Percentiles rank a stretch among this genome's conserved stretches.
These are phyloP conservation scores for Nothocercus nigrocapillus DNA, from an alignment of 2,113 vertebrate genomes.

Conservation along the genomic window DNA sequence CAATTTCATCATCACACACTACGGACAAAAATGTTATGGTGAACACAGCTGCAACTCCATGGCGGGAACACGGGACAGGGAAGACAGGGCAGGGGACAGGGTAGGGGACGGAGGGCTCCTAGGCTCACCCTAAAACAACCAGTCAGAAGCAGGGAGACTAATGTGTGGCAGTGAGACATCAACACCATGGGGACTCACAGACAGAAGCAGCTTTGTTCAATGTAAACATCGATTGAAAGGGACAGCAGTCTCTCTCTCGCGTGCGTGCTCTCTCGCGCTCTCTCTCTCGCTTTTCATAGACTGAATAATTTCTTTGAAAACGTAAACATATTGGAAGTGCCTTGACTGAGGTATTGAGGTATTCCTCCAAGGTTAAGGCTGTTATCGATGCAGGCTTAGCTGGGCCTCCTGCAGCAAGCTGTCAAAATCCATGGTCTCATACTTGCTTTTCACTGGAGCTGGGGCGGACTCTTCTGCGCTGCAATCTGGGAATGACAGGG, in stretches of 20 bases:
- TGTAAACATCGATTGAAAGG: constrained; percentile 89
- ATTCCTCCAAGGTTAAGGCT: constrained; percentile 88
- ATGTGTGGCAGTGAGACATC: constrained; percentile 81
- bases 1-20: constrained; percentile 83
- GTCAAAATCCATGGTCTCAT: constrained; percentile 98
- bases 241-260: constrained; percentile 81
- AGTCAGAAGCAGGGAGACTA: constrained; percentile 79
- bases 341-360: constrained; percentile 95
- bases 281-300: constrained; percentile 74
- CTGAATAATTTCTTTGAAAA: constrained; percentile 92
- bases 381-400: constrained; percentile 95
- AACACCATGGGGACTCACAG: constrained; percentile 89
- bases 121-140: constrained; percentile 83
- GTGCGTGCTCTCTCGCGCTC: constrained; percentile 61
- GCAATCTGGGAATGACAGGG: constrained; percentile 71
- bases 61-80: constrained; percentile 20
- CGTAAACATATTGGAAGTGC: constrained; percentile 99
- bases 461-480: constrained; percentile 86
- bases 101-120: constrained; percentile 60
- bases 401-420: constrained; percentile 98
- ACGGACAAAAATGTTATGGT: constrained; percentile 82
- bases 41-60: constrained; percentile 84
- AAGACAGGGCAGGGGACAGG: not conserved
- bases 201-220: constrained; percentile 94
- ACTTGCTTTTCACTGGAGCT: constrained; percentile 93